A percentile compares a stretch with the other conserved stretches of the same genome.
These are phyloP conservation scores for Nephrocerus scutellatus DNA, from an alignment of 2,888 invertebrate species.

Conservation along the genomic window DNA sequence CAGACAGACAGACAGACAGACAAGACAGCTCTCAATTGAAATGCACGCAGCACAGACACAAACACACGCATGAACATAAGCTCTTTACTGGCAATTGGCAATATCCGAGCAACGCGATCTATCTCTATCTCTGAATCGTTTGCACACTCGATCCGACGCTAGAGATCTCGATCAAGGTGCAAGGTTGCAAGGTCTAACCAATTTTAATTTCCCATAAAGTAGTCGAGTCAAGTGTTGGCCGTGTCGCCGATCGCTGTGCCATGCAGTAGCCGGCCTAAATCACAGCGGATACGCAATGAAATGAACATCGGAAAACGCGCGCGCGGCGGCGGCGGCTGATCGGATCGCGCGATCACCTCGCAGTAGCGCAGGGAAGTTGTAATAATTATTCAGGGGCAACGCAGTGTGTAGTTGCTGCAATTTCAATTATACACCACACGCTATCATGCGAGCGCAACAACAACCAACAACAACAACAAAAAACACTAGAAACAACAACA, in stretches of 20 bases:
- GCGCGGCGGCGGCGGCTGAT: constrained; percentile 8
- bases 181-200: too few species aligned
- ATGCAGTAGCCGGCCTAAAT: not conserved
- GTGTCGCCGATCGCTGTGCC: constrained; percentile 1
- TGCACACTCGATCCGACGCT: too few species aligned
- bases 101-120: too few species aligned
- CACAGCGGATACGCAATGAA: constrained; percentile 9
- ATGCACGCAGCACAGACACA: too few species aligned
- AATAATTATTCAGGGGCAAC: constrained; percentile 15
- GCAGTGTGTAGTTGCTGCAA: constrained; percentile 23
- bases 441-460: constrained; percentile 7
- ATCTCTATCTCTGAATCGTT: too few species aligned
- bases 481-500: constrained; percentile 7
- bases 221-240: constrained; percentile 6
- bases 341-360: too few species aligned
- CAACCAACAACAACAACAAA: constrained; percentile 5
- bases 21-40: too few species aligned
- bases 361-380: constrained; percentile 17
- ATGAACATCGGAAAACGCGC: constrained; percentile 17
- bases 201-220: constrained; percentile 6
- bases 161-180: too few species aligned
- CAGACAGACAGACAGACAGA: too few species aligned
- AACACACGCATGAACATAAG: too few species aligned
- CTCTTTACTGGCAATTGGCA: too few species aligned
- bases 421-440: constrained; percentile 15